phyloP scores from a whole-genome alignment of 2,888 invertebrate species.

The Saturnia japonica region DNA sequence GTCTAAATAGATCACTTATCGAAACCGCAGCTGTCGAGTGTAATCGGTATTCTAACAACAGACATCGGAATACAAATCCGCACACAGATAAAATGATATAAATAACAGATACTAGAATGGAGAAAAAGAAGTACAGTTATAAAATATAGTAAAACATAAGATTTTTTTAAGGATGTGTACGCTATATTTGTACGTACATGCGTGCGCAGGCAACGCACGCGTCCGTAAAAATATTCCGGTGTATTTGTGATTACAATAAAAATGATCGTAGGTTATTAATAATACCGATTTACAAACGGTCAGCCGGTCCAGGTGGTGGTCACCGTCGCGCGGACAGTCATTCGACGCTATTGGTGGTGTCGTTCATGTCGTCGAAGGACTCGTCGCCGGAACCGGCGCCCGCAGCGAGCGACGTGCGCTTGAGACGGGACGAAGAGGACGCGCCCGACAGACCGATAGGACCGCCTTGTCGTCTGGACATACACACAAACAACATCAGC shows the following conservation, averaged over 20 bases:
- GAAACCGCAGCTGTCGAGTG: background rate
- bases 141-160: background rate
- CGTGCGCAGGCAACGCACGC: background rate
- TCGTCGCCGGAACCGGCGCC: constrained; percentile 87
- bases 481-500: background rate
- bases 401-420: constrained; percentile 87
- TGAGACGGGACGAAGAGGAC: constrained; percentile 84
- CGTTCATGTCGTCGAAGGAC: constrained; percentile 87
- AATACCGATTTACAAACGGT: background rate
- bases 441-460: constrained; percentile 83
- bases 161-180: background rate
- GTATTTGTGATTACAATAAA: background rate
- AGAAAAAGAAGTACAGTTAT: background rate
- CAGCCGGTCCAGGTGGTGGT: background rate
- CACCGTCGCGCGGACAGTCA: constrained; percentile 34
- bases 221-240: background rate
- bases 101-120: background rate
- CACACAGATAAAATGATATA: background rate
- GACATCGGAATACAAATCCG: background rate
- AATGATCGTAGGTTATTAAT: background rate
- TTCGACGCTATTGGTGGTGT: constrained; percentile 89
- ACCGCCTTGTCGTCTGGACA: constrained; percentile 76
- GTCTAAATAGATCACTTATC: background rate
- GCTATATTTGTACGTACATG: too few relatives aligned
- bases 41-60: constrained; percentile 5